Evolutionary conservation across 2,113 vertebrate species (phyloP).

Genomic region (Taurulus bubalis): DNA sequence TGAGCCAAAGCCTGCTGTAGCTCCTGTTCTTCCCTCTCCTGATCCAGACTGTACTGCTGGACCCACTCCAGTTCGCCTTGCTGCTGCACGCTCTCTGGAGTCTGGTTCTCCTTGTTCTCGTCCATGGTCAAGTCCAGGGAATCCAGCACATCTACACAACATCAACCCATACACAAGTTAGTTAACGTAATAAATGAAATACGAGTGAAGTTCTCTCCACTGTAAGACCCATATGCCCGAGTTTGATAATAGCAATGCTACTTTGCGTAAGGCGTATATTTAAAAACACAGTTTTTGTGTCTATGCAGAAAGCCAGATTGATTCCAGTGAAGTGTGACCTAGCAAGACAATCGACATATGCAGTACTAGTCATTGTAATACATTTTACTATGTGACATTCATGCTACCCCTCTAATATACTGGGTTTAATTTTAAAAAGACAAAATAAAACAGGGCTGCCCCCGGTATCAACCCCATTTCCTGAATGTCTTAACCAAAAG

Average conservation of each 20-base stretch:
- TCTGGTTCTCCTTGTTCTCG: conserved; percentile 99
- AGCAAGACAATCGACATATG: not conserved
- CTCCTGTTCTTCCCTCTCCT: conserved; percentile 96
- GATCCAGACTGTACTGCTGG: conserved; percentile 93
- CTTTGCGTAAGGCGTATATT: no score
- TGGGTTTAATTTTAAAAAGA: no score
- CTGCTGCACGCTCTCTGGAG: conserved; percentile 87
- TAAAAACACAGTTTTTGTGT: no score
- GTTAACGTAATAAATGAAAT: not conserved
- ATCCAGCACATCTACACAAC: conserved; percentile 74
- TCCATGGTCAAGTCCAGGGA: conserved; percentile 90
- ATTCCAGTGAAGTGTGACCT: no score
- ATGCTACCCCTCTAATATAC: no score
- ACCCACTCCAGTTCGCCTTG: conserved; percentile 95
- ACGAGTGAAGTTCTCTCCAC: no score
- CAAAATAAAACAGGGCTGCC: no score
- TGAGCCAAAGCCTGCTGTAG: conserved; percentile 97
- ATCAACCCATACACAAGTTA: not conserved
- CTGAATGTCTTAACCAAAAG: not conserved
- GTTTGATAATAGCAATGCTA: no score
- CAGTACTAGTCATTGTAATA: not conserved
- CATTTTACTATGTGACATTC: no score
- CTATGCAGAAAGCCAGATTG: no score
- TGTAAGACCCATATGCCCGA: no score
- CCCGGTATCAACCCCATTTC: no score